These are phyloP conservation scores for Homarus americanus DNA, from an alignment of 1,140 invertebrate genomes.

Conservation along the genomic window DNA sequence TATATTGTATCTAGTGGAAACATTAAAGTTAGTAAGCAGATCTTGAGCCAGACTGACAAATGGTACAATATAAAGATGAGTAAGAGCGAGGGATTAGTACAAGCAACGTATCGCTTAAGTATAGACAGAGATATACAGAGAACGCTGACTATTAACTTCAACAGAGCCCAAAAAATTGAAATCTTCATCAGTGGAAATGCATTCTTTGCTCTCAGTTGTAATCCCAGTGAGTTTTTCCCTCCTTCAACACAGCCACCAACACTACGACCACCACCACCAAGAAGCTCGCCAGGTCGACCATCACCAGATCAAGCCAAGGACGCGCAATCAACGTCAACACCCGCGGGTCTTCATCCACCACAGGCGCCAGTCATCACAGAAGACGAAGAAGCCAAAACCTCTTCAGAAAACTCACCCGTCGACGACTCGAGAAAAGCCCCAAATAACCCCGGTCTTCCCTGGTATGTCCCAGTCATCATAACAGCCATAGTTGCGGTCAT, in stretches of 20 bases:
- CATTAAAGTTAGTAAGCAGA: too few relatives aligned
- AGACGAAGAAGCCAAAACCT: background rate
- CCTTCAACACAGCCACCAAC: background rate
- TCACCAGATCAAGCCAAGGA: background rate
- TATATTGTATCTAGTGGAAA: too few relatives aligned
- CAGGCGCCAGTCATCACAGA: background rate
- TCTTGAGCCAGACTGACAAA: too few relatives aligned
- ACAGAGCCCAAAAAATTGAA: background rate
- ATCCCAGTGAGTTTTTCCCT: background rate
- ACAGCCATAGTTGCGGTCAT: background rate
- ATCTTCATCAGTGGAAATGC: background rate
- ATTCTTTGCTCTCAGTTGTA: background rate
- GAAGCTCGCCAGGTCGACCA: background rate
- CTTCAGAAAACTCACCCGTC: background rate
- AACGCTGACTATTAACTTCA: background rate
- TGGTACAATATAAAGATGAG: too few relatives aligned
- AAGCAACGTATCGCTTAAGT: background rate
- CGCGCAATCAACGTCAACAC: too few relatives aligned
- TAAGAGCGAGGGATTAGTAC: background rate
- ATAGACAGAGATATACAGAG: background rate
- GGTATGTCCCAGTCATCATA: background rate
- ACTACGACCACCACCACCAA: background rate
- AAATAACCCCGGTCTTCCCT: background rate
- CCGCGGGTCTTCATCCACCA: too few relatives aligned
- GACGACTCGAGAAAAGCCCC: background rate